phyloP scores from a whole-genome alignment of 1,140 invertebrate genomes.

The Bombus confusus region DNA sequence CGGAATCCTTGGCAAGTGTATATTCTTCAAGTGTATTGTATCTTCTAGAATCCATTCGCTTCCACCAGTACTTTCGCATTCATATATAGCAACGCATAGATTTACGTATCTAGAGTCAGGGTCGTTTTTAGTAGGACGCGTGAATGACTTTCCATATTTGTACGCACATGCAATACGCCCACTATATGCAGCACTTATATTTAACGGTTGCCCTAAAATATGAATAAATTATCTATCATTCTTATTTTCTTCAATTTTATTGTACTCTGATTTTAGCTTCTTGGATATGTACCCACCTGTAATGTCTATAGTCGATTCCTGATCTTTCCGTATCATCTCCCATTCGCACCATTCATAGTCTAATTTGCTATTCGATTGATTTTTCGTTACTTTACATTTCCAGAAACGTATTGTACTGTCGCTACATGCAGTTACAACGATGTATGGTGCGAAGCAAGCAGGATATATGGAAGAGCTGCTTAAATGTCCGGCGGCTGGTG shows the following conservation, averaged over 20 bases:
- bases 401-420: conserved; percentile 89
- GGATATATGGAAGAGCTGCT: conserved; percentile 99
- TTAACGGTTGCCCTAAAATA: conserved; percentile 89
- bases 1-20: conserved; percentile 91
- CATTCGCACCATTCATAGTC: conserved; percentile 93
- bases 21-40: conserved; percentile 94
- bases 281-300: conserved; percentile 83
- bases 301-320: conserved; percentile 93
- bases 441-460: conserved; percentile 98
- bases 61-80: conserved; percentile 99
- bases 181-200: conserved; percentile 98
- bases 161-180: conserved; percentile 98
- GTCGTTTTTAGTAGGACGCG: conserved; percentile 89
- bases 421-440: conserved; percentile 96
- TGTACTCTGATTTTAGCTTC: background rate
- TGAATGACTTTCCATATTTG: conserved; percentile 94
- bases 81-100: conserved; percentile 98
- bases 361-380: conserved; percentile 83
- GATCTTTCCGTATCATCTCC: conserved; percentile 93
- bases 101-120: conserved; percentile 95
- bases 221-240: background rate
- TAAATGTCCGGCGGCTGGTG: conserved; percentile 96
- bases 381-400: conserved; percentile 89
- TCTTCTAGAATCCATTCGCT: conserved; percentile 99
- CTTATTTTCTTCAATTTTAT: background rate